Percentiles rank a stretch among this genome's conserved stretches.
These are phyloP conservation scores for Blastobasis lacticolella DNA, from an alignment of 2,888 invertebrate genomes.

Conservation along the genomic window DNA sequence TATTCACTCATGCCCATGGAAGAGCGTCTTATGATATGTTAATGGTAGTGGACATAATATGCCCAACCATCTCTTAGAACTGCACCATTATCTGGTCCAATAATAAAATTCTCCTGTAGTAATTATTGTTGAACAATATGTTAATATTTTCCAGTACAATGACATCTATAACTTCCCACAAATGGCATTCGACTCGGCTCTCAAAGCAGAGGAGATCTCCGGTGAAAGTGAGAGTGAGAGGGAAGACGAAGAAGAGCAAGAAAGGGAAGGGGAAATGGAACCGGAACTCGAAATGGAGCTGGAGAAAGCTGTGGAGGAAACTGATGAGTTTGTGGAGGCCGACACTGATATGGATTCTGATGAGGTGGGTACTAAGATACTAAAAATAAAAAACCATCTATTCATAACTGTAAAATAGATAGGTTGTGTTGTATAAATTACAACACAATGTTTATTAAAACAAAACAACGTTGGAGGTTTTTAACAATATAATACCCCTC, in stretches of 20 bases:
- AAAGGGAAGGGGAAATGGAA: conserved; percentile 72
- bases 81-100: background rate
- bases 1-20: no score
- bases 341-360: conserved; percentile 76
- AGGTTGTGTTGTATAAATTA: no score
- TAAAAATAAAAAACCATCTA: no score
- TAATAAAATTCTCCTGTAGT: no score
- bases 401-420: no score
- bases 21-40: no score
- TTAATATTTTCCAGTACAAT: conserved; percentile 82
- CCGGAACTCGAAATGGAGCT: conserved; percentile 78
- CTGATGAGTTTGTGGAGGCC: conserved; percentile 81
- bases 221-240: conserved; percentile 79
- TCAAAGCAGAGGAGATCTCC: conserved; percentile 89
- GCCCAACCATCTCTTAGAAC: no score
- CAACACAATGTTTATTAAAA: no score
- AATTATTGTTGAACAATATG: background rate
- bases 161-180: conserved; percentile 99
- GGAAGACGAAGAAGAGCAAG: conserved; percentile 76
- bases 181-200: conserved; percentile 94
- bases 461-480: no score
- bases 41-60: no score
- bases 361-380: conserved; percentile 33
- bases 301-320: conserved; percentile 75
- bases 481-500: no score